Conservation (phyloP, 2,113 vertebrate species). For the Heptranchias perlo region DNA sequence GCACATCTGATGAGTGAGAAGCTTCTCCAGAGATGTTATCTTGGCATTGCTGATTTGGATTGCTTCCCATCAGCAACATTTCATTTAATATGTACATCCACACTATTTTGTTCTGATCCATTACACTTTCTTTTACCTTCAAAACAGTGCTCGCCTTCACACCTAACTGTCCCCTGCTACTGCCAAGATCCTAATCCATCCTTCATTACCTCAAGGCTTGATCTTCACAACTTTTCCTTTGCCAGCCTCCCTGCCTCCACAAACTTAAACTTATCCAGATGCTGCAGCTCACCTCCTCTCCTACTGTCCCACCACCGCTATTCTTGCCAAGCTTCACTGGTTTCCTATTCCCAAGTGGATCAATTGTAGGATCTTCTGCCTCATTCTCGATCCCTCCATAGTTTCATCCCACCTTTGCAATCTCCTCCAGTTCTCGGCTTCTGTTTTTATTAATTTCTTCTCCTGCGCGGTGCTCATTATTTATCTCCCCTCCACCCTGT, state of each 20-base stretch:
- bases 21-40: conserved; percentile 44
- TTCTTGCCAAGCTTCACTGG: neutral
- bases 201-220: neutral
- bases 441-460: neutral
- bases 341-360: neutral
- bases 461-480: neutral
- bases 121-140: neutral
- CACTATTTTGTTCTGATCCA: neutral
- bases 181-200: neutral
- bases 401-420: neutral
- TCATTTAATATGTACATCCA: neutral
- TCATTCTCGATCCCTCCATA: neutral
- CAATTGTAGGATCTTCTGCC: neutral
- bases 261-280: neutral
- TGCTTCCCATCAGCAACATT: neutral
- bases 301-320: neutral
- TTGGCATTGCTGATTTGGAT: neutral
- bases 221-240: neutral
- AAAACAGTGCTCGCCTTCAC: neutral
- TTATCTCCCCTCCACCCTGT: neutral
- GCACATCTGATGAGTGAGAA: conserved; percentile 42
- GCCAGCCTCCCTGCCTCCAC: neutral
- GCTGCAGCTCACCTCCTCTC: neutral
- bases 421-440: neutral
- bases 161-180: neutral